Percentiles rank a stretch among this genome's conserved stretches.
Evolutionary conservation across 2,888 invertebrate species (phyloP).

Genomic region (Zhuqinia jingwanae): DNA sequence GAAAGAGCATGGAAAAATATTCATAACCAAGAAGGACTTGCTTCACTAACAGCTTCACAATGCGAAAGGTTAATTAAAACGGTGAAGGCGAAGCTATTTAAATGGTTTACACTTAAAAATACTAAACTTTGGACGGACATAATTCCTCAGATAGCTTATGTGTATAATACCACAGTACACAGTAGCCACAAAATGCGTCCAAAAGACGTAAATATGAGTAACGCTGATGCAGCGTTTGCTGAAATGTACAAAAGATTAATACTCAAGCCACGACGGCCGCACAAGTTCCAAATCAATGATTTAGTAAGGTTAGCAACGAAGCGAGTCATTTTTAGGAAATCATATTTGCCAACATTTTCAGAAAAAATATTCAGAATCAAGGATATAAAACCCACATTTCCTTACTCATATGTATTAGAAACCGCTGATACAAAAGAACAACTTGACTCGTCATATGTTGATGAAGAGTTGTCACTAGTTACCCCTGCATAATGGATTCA

Average conservation of each 20-base stretch:
- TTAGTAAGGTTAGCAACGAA: neutral
- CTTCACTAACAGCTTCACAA: too few relatives aligned
- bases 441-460: neutral
- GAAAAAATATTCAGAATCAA: neutral
- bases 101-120: neutral
- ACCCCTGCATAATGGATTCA: neutral
- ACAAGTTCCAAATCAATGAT: neutral
- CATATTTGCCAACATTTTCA: neutral
- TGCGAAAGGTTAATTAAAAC: too few relatives aligned
- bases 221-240: neutral
- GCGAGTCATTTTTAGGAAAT: neutral
- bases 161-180: neutral
- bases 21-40: too few relatives aligned
- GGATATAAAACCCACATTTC: neutral
- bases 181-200: neutral
- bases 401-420: neutral
- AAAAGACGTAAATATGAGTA: neutral
- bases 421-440: neutral
- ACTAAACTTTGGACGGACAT: neutral
- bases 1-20: too few relatives aligned
- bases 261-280: neutral
- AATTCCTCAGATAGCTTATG: neutral
- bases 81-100: neutral
- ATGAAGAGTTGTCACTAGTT: neutral
- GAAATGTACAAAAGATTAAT: neutral